These are phyloP conservation scores for Gracilinanus agilis DNA, from an alignment of 2,113 vertebrate species.

Conservation along the genomic window DNA sequence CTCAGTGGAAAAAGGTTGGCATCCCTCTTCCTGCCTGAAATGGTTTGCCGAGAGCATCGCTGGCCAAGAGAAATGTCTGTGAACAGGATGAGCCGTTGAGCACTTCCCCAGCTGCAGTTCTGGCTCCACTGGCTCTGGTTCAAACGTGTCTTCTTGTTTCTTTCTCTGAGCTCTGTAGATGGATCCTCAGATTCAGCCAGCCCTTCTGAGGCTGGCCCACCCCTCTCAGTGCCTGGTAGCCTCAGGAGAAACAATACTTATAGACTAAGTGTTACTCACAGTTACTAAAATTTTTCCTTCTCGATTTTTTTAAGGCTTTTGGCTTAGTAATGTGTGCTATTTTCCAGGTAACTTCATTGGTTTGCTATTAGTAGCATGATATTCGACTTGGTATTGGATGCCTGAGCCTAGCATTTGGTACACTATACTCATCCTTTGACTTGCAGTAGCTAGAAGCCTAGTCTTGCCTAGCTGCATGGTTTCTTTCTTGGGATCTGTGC, in stretches of 20 bases:
- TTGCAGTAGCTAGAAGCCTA: background rate
- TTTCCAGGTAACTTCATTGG: background rate
- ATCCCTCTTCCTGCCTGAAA: constrained; percentile 23
- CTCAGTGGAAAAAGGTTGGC: constrained; percentile 97
- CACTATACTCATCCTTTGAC: background rate
- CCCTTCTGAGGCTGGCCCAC: constrained; percentile 29
- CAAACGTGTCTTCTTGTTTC: background rate
- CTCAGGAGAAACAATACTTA: background rate
- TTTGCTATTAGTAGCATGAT: background rate
- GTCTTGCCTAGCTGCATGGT: background rate
- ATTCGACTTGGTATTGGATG: background rate
- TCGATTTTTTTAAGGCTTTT: background rate
- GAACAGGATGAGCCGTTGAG: background rate
- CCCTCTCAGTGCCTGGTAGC: background rate
- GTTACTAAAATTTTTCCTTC: background rate
- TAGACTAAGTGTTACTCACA: background rate
- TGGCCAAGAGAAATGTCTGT: background rate
- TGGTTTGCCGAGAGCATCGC: background rate
- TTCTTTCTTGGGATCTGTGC: background rate
- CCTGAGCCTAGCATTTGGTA: background rate
- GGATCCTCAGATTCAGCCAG: constrained; percentile 23
- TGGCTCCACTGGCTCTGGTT: background rate
- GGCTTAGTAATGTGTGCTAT: background rate
- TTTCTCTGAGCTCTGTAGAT: constrained; percentile 38
- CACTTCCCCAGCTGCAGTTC: background rate